Conservation (phyloP, 2,113 vertebrate species). For the Toxostoma redivivum region DNA sequence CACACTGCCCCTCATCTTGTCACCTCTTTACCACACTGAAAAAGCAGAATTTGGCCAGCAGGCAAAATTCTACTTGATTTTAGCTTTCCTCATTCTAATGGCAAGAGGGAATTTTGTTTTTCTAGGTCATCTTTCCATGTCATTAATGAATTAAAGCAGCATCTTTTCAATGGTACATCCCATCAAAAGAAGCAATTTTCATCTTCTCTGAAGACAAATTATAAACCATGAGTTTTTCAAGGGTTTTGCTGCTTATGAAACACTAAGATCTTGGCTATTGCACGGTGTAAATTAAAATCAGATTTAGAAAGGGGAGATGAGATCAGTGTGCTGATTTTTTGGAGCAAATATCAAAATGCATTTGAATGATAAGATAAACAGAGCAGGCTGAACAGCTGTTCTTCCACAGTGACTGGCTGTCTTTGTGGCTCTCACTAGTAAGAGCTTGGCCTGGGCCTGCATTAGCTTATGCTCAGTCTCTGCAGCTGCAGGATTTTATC, state of each 20-base stretch:
- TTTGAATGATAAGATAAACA: conserved; percentile 63
- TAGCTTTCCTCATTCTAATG: not conserved
- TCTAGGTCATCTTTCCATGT: conserved; percentile 21
- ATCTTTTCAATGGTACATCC: not conserved
- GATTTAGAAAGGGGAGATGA: conserved; percentile 53
- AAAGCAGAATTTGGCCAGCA: not conserved
- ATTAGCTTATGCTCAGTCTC: not conserved
- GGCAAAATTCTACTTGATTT: not conserved
- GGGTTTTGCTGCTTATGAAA: conserved; percentile 43
- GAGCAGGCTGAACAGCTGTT: conserved; percentile 47
- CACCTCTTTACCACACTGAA: not conserved
- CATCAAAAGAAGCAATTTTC: conserved; percentile 21
- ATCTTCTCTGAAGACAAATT: conserved; percentile 2
- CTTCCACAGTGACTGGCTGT: not conserved
- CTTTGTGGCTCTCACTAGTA: not conserved
- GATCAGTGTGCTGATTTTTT: conserved; percentile 57
- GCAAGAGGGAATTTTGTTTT: not conserved
- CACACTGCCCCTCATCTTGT: not conserved
- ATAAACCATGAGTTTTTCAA: conserved; percentile 2
- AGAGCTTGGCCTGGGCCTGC: conserved; percentile 19
- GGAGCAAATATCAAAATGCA: conserved; percentile 49
- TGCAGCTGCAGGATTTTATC: conserved; percentile 41
- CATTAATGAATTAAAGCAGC: conserved; percentile 30
- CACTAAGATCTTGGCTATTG: conserved; percentile 20
- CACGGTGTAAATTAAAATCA: conserved; percentile 47